Base-by-base conservation (phyloP, 2,113 vertebrate genomes). In the Rhagologus leucostigma region DNA sequence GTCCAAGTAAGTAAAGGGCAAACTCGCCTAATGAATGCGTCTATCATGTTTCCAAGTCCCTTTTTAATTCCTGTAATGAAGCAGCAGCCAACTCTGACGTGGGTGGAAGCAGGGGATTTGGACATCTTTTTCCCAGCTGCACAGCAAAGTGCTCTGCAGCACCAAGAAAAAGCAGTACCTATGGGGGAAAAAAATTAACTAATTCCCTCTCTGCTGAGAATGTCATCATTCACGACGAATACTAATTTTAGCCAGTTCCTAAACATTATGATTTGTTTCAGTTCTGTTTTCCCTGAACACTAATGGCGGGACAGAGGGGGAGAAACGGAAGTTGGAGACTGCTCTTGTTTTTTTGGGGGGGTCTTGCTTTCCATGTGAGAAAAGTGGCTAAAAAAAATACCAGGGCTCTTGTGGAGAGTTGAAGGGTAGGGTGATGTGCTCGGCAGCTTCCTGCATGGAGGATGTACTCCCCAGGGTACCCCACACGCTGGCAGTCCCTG, bases 221-320 rank as follows among this genome's bases (percentile, higher is more conserved):
- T 64, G 16, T 60, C 29, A 60, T 60, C 6, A 42, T 82, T 89
- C 27, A 42, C 24, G 16, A 62, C 4, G 18, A 87, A 82, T 37
- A 52, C 32, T 79, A 87, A 82, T 85, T 94, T 84, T 76, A 95
- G 26, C 30, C 18, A 1, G 26, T 39, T 75, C 37, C 30, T 57
- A 69, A 89, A 71, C 21, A 50, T 39, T 49, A 47, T 15, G 35
- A 3, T 69, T 82, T 47, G 49, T 68, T 90, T 93, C 82, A 53
- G 20, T 78, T 87, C 73, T 90, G 32, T 65, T 92, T 94, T 86
- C 55, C 37, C 62, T 0, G 1, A 94, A 89, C 2, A 4, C 8
- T 84, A 63, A 47, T 7, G 3, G 6, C 4, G 1, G 32, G 27
- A 56, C 0, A 1, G 1, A 2, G 9, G 3, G 2, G 3, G 3